A percentile compares a stretch with the other conserved stretches of the same genome.
Evolutionary conservation across 37 sponge, comb jelly and placozoan species (phyloP).

Genomic region (Crambe crambe): DNA sequence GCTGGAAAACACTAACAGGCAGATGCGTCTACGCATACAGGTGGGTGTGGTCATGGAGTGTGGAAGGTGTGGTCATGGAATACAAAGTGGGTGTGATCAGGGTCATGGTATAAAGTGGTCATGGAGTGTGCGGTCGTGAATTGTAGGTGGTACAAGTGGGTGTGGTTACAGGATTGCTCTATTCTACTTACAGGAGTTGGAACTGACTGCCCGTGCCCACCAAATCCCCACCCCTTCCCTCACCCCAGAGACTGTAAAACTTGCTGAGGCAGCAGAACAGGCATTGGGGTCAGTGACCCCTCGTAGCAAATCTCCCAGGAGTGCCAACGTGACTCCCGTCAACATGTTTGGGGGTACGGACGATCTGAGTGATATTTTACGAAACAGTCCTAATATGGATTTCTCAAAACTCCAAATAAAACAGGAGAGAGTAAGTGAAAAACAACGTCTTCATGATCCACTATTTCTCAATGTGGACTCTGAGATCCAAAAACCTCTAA

Average conservation of each 20-base stretch:
- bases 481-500: no score
- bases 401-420: conserved; percentile 67
- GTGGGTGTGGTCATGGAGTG: conserved; percentile 43
- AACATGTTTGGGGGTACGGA: conserved; percentile 18
- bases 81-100: neutral
- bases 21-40: conserved; percentile 79
- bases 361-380: conserved; percentile 45
- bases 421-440: conserved; percentile 46
- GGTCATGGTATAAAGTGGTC: neutral
- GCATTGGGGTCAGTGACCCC: conserved; percentile 56
- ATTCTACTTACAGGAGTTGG: conserved; percentile 62
- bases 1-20: conserved; percentile 78
- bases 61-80: no score
- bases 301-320: conserved; percentile 31
- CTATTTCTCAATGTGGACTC: no score
- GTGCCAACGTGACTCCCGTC: conserved; percentile 26
- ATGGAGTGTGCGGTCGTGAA: neutral
- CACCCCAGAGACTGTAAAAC: conserved; percentile 71
- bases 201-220: conserved; percentile 81
- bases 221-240: conserved; percentile 82
- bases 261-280: conserved; percentile 79
- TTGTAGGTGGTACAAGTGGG: conserved; percentile 6
- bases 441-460: no score
- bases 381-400: conserved; percentile 70
- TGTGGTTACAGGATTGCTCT: neutral